A percentile compares a stretch with the other conserved stretches of the same genome.
These are phyloP conservation scores for Mirounga angustirostris DNA, from an alignment of 2,113 vertebrate genomes.

Conservation along the genomic window DNA sequence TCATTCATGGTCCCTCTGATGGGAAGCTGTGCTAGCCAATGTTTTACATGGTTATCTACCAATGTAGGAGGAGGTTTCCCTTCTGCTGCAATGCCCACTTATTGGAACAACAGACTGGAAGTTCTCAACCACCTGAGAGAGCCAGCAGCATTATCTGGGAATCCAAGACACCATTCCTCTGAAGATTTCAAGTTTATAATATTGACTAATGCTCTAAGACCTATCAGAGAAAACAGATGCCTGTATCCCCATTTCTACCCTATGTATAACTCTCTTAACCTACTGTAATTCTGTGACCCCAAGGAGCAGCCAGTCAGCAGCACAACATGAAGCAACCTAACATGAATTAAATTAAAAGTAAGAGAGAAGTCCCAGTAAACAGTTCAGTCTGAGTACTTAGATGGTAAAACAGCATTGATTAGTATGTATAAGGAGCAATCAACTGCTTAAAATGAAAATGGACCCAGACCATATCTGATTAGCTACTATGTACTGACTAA, in stretches of 20 bases:
- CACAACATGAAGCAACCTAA: background rate
- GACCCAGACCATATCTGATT: background rate
- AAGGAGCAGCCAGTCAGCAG: background rate
- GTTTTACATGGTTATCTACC: constrained; percentile 7
- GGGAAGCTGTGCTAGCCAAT: background rate
- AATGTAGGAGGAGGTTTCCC: background rate
- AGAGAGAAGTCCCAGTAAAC: background rate
- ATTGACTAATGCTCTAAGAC: background rate
- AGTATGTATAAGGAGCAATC: background rate
- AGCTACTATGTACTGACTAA: constrained; percentile 43
- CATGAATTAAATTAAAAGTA: constrained; percentile 35
- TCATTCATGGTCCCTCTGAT: background rate
- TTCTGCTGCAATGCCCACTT: background rate
- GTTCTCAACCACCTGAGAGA: background rate
- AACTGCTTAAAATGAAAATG: constrained; percentile 12
- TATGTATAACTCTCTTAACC: background rate
- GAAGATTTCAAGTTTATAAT: background rate
- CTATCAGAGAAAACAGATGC: constrained; percentile 31
- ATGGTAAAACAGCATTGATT: background rate
- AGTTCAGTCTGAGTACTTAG: background rate
- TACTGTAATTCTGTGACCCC: background rate
- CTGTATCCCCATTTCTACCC: constrained; percentile 10
- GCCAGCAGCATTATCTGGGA: constrained; percentile 14
- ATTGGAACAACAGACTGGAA: background rate
- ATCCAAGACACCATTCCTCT: background rate